A percentile compares a stretch with the other conserved stretches of the same genome.
Conservation (phyloP, 2,113 vertebrate genomes). For the Tachysurus vachellii region DNA sequence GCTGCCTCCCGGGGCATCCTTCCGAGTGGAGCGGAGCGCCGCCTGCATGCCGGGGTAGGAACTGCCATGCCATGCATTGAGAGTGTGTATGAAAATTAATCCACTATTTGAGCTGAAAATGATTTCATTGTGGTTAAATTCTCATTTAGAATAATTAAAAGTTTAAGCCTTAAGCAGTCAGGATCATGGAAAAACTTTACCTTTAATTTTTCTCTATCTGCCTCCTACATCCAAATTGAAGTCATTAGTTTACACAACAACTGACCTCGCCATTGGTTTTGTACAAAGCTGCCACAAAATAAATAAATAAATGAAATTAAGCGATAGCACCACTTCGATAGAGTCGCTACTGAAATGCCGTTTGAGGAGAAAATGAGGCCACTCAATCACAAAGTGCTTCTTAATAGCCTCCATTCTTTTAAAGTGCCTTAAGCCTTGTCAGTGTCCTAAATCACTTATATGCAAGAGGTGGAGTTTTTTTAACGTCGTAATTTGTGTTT, state of each 20-base stretch:
- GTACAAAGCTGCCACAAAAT: constrained; percentile 28
- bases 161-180: neutral
- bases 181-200: neutral
- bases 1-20: constrained; percentile 90
- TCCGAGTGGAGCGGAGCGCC: constrained; percentile 91
- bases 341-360: neutral
- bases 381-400: constrained; percentile 39
- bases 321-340: constrained; percentile 17
- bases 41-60: constrained; percentile 84
- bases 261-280: constrained; percentile 19
- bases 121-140: too few species aligned
- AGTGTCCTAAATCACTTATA: constrained; percentile 34
- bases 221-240: neutral
- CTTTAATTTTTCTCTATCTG: neutral
- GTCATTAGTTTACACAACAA: constrained; percentile 35
- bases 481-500: constrained; percentile 8
- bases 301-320: neutral
- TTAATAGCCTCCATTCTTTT: constrained; percentile 46
- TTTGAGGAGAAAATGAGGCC: constrained; percentile 36
- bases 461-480: constrained; percentile 5
- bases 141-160: neutral
- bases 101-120: neutral
- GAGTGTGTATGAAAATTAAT: neutral
- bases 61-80: neutral
- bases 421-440: constrained; percentile 26